A percentile compares a stretch with the other conserved stretches of the same genome.
These are phyloP conservation scores for Torymus aiolomorphi DNA, from an alignment of 2,888 invertebrate species.

Conservation along the genomic window DNA sequence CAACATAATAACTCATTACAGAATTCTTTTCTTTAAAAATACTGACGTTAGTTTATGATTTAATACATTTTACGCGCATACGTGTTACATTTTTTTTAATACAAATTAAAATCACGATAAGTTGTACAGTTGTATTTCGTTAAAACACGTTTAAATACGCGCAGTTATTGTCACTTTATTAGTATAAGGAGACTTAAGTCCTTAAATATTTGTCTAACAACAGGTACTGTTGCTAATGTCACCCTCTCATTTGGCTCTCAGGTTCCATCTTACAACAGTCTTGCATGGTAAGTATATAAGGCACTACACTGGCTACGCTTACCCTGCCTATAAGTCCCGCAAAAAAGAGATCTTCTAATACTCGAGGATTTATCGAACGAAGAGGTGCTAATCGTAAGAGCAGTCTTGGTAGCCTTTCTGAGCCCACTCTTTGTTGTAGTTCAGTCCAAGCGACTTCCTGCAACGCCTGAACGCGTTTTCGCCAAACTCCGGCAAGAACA, in stretches of 20 bases:
- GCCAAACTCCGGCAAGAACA: conserved; percentile 72
- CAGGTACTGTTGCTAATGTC: conserved; percentile 61
- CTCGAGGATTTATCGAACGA: conserved; percentile 83
- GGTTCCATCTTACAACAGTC: conserved; percentile 73
- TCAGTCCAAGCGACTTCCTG: conserved; percentile 77
- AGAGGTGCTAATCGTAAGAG: conserved; percentile 84
- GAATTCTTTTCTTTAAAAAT: conserved; percentile 47
- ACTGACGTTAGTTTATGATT: conserved; percentile 50
- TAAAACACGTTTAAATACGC: conserved; percentile 24
- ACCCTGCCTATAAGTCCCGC: conserved; percentile 93
- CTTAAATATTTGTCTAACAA: conserved; percentile 31
- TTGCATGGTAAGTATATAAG: conserved; percentile 85
- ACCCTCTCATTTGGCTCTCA: conserved; percentile 72
- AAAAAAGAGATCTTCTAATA: conserved; percentile 94
- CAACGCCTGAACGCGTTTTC: conserved; percentile 77
- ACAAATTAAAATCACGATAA: conserved; percentile 46
- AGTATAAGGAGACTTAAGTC: conserved; percentile 11
- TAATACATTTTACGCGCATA: conserved; percentile 39
- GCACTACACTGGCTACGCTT: conserved; percentile 96
- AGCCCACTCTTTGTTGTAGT: conserved; percentile 77
- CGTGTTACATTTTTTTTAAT: conserved; percentile 17
- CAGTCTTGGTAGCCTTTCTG: conserved; percentile 79
- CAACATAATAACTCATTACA: conserved; percentile 21
- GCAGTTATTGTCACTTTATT: conserved; percentile 49
- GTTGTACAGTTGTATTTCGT: conserved; percentile 42